Evolutionary conservation across 2,888 invertebrate species (phyloP).

Genomic region (Belgica antarctica): DNA sequence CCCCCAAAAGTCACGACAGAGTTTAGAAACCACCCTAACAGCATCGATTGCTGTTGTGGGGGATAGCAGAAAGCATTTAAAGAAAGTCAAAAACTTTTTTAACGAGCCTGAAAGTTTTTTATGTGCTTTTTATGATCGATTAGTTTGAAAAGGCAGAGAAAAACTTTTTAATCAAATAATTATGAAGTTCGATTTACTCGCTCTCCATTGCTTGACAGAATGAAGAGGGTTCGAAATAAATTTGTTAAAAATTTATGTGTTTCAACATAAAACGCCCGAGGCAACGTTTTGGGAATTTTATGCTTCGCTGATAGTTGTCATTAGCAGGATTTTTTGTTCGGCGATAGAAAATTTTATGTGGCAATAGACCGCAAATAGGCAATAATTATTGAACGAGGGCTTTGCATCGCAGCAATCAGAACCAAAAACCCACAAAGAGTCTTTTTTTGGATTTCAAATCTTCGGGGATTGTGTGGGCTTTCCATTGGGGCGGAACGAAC

Average conservation of each 20-base stretch:
- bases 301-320: conserved; percentile 27
- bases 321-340: not conserved
- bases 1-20: too few species aligned
- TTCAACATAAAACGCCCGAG: not conserved
- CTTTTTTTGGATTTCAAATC: too few species aligned
- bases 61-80: too few species aligned
- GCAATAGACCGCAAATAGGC: not conserved
- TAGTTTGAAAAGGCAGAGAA: conserved; percentile 15
- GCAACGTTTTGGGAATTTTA: not conserved
- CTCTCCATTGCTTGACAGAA: not conserved
- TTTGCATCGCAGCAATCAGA: not conserved
- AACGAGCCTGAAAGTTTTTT: conserved; percentile 34
- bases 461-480: too few species aligned
- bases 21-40: too few species aligned
- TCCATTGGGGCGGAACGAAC: too few species aligned
- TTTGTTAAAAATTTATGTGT: not conserved
- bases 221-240: not conserved
- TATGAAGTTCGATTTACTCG: conserved; percentile 7
- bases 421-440: too few species aligned
- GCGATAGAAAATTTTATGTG: not conserved
- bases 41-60: too few species aligned
- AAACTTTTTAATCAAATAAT: conserved; percentile 38
- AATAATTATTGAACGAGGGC: not conserved
- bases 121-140: conserved; percentile 36
- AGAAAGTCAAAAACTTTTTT: conserved; percentile 27